phyloP scores from a whole-genome alignment of 2,113 vertebrate genomes.

The Hippocampus mohnikei region DNA sequence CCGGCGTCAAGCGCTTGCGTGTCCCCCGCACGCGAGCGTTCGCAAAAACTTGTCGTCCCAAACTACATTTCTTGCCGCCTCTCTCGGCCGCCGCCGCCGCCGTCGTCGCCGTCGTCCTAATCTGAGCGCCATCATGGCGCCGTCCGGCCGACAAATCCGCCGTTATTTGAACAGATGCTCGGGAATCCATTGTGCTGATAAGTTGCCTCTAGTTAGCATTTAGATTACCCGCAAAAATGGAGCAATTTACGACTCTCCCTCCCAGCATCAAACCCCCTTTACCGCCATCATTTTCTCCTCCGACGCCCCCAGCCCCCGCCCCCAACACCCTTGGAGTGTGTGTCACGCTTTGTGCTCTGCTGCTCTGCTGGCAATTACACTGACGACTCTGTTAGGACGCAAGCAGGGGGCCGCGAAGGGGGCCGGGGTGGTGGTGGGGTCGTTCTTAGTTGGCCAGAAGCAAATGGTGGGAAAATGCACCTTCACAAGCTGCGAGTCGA shows the following conservation, averaged over 20 bases:
- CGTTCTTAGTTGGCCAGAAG: not conserved
- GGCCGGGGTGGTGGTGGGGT: slow-evolving; percentile 5
- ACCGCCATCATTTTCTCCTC: not conserved
- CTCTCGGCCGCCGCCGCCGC: not conserved
- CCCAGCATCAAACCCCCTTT: slow-evolving; percentile 91
- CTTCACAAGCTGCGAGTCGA: not conserved
- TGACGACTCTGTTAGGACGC: slow-evolving; percentile 89
- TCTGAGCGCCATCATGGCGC: slow-evolving; percentile 99
- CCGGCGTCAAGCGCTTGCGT: no score
- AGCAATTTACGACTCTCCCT: slow-evolving; percentile 99
- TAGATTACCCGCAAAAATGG: slow-evolving; percentile 99
- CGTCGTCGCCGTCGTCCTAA: slow-evolving; percentile 71
- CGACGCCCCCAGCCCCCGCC: slow-evolving; percentile 9
- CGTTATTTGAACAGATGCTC: slow-evolving; percentile 99
- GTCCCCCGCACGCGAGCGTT: no score
- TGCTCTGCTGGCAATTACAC: slow-evolving; percentile 91
- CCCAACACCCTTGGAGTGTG: slow-evolving; percentile 13
- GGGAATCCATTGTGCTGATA: slow-evolving; percentile 99
- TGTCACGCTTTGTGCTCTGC: slow-evolving; percentile 42
- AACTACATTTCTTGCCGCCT: slow-evolving; percentile 88
- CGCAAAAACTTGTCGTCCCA: slow-evolving; percentile 99
- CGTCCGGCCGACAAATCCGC: slow-evolving; percentile 99
- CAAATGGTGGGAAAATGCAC: not conserved
- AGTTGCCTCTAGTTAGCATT: slow-evolving; percentile 99
- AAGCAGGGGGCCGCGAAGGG: slow-evolving; percentile 46